Evolutionary conservation across 2,797 vertebrate species (phyloP).

Genomic region (Pipistrellus nathusii): DNA sequence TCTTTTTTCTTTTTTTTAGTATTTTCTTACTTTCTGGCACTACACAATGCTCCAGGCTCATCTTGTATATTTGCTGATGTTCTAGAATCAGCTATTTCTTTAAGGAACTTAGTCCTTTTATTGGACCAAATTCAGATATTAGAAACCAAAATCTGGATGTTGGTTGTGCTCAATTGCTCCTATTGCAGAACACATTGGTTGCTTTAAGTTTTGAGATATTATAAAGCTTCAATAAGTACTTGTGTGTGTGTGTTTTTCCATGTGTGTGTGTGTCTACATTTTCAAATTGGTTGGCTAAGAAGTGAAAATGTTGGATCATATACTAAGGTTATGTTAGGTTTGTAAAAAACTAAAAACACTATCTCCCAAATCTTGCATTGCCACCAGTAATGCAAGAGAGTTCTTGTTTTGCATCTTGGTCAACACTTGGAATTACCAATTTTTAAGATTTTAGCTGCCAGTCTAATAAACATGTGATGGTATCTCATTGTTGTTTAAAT

Average conservation of each 20-base stretch:
- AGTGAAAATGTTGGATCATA: not conserved
- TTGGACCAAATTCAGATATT: not conserved
- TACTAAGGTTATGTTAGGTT: not conserved
- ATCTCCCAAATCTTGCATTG: constrained; percentile 9
- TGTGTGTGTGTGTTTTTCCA: not conserved
- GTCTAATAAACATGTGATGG: not conserved
- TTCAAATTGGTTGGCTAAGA: not conserved
- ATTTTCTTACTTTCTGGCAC: not conserved
- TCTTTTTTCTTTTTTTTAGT: not conserved
- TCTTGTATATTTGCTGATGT: not conserved
- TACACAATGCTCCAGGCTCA: not conserved
- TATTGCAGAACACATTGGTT: not conserved
- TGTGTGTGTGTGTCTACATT: not conserved
- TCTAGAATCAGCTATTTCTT: not conserved
- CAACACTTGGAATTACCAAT: not conserved
- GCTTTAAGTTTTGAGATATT: not conserved
- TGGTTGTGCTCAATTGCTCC: not conserved
- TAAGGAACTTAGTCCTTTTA: not conserved
- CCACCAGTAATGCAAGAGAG: not conserved
- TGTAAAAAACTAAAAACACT: constrained; percentile 8
- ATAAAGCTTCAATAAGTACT: constrained; percentile 16
- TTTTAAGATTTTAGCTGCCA: not conserved
- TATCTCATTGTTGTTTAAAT: not conserved
- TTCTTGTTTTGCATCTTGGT: not conserved
- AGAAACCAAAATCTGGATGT: not conserved